These are phyloP conservation scores for Harmothoe impar DNA, from an alignment of 2,888 invertebrate genomes.

Conservation along the genomic window DNA sequence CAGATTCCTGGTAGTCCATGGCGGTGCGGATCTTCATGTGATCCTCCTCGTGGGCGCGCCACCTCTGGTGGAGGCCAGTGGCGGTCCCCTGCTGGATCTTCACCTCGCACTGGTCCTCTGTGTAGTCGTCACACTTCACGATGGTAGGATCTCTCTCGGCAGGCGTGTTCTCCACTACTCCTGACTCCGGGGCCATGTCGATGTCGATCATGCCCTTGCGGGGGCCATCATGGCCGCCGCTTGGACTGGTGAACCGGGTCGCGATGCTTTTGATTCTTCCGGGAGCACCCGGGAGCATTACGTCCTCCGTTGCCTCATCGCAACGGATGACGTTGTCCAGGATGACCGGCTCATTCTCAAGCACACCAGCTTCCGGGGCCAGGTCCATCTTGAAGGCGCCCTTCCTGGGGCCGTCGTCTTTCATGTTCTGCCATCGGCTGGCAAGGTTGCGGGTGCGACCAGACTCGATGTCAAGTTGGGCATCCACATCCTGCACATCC, in stretches of 20 bases:
- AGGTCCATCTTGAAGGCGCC: conserved; percentile 59
- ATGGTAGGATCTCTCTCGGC: conserved; percentile 3
- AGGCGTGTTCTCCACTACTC: conserved; percentile 66
- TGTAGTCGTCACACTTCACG: conserved; percentile 33
- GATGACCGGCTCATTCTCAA: conserved; percentile 65
- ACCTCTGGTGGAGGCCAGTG: conserved; percentile 65
- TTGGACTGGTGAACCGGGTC: conserved; percentile 32
- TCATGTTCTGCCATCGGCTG: conserved; percentile 60
- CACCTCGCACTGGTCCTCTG: conserved; percentile 52
- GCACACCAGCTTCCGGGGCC: conserved; percentile 57
- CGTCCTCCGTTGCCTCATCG: conserved; percentile 57
- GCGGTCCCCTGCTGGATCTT: conserved; percentile 65
- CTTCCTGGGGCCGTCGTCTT: conserved; percentile 53
- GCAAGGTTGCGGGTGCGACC: conserved; percentile 60
- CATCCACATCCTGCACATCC: conserved; percentile 59
- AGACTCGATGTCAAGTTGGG: conserved; percentile 27
- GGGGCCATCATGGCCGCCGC: background rate
- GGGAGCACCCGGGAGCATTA: conserved; percentile 59
- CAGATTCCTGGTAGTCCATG: conserved; percentile 23
- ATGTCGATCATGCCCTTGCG: conserved; percentile 53
- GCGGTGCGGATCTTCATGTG: conserved; percentile 35
- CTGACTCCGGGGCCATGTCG: conserved; percentile 61
- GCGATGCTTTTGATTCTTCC: conserved; percentile 56
- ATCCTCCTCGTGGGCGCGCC: conserved; percentile 58
- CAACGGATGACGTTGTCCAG: conserved; percentile 60